phyloP scores from a whole-genome alignment of 1,140 invertebrate species.

The Oncopeltus fasciatus region DNA sequence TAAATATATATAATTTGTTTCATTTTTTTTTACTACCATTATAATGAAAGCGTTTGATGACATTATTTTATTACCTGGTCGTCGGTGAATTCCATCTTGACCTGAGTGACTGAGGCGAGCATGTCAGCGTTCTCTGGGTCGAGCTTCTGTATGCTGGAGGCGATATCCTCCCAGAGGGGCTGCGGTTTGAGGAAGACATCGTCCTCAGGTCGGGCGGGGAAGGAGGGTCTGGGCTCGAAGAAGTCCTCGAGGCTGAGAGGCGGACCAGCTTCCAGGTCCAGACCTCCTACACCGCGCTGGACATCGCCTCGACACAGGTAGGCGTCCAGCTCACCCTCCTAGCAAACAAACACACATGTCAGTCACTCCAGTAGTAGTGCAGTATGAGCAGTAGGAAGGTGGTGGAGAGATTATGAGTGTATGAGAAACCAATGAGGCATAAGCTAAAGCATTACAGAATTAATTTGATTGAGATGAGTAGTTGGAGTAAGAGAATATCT shows the following conservation, averaged over 20 bases:
- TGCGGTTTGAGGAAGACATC: slow-evolving; percentile 68
- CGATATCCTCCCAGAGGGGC: slow-evolving; percentile 70
- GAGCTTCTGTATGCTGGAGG: slow-evolving; percentile 72
- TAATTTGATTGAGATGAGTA: too few relatives aligned
- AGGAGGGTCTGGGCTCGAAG: slow-evolving; percentile 36
- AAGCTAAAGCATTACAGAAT: too few relatives aligned
- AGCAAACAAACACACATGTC: slow-evolving; percentile 22
- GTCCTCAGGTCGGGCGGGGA: slow-evolving; percentile 37
- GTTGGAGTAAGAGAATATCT: too few relatives aligned
- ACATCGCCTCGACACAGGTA: slow-evolving; percentile 39
- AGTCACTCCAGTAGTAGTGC: too few relatives aligned
- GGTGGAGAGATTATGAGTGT: too few relatives aligned
- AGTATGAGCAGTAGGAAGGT: too few relatives aligned
- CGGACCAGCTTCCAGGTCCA: slow-evolving; percentile 42
- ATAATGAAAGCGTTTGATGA: too few relatives aligned
- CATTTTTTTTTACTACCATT: too few relatives aligned
- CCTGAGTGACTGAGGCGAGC: slow-evolving; percentile 42
- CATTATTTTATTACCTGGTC: too few relatives aligned
- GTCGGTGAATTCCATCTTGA: slow-evolving; percentile 61
- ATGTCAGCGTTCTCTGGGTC: slow-evolving; percentile 79
- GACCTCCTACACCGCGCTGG: too few relatives aligned
- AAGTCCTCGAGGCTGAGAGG: slow-evolving; percentile 51
- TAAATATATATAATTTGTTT: too few relatives aligned
- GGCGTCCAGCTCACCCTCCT: slow-evolving; percentile 40
- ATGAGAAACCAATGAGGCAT: too few relatives aligned